These are phyloP conservation scores for Microhierax caerulescens DNA, from an alignment of 2,797 vertebrate genomes.

Conservation along the genomic window DNA sequence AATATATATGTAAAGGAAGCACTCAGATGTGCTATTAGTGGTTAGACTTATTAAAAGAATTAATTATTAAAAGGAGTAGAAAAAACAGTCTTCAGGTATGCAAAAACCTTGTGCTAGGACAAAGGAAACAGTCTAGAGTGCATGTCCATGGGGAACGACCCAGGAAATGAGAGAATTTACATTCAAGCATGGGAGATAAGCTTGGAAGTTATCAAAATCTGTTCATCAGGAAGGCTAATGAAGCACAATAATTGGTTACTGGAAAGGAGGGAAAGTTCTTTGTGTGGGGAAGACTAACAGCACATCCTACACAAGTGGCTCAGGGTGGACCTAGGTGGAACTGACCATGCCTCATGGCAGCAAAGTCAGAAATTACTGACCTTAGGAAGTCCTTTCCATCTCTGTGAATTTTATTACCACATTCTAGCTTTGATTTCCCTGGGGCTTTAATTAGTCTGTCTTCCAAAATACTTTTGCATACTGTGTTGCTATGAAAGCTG, in stretches of 20 bases:
- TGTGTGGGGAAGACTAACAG: neutral
- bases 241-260: neutral
- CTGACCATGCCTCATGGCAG: no score
- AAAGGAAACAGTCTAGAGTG: neutral
- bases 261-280: neutral
- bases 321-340: neutral
- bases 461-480: neutral
- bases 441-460: neutral
- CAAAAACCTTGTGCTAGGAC: neutral
- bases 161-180: neutral
- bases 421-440: neutral
- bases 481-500: neutral
- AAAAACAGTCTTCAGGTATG: neutral
- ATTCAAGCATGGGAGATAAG: neutral
- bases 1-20: neutral
- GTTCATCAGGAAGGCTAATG: neutral
- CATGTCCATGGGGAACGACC: neutral
- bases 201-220: neutral
- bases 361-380: neutral
- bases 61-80: no score
- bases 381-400: neutral
- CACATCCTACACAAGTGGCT: neutral
- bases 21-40: neutral
- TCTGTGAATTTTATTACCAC: neutral
- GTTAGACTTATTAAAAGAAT: neutral